Evolutionary conservation across 2,797 vertebrate species (phyloP).

Genomic region (Hyperoplus immaculatus): DNA sequence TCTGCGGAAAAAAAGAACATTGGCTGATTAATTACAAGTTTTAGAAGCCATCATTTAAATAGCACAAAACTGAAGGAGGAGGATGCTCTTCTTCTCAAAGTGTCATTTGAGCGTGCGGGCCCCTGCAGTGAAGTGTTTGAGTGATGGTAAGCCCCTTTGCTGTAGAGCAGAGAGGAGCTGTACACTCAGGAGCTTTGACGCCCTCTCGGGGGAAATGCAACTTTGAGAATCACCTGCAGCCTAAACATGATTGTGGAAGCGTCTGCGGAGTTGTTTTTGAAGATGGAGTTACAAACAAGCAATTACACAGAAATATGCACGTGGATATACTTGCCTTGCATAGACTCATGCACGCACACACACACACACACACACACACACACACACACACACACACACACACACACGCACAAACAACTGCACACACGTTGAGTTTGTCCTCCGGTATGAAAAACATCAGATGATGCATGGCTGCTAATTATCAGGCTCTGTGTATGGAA

Average conservation of each 20-base stretch:
- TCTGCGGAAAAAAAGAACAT: slow-evolving; percentile 31
- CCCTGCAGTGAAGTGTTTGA: slow-evolving; percentile 77
- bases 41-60: slow-evolving; percentile 61
- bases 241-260: slow-evolving; percentile 77
- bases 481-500: slow-evolving; percentile 68
- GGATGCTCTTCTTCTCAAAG: slow-evolving; percentile 45
- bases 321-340: slow-evolving; percentile 30
- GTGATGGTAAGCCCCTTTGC: slow-evolving; percentile 70
- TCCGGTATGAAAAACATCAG: slow-evolving; percentile 49
- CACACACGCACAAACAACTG: neutral
- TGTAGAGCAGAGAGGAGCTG: slow-evolving; percentile 47
- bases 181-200: slow-evolving; percentile 67
- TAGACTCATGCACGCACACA: slow-evolving; percentile 7
- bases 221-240: slow-evolving; percentile 84
- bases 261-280: slow-evolving; percentile 74
- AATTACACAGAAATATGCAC: slow-evolving; percentile 69
- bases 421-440: slow-evolving; percentile 11
- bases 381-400: neutral
- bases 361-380: no score
- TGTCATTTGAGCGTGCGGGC: slow-evolving; percentile 56
- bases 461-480: slow-evolving; percentile 78
- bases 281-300: slow-evolving; percentile 76
- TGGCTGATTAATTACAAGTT: slow-evolving; percentile 61
- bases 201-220: slow-evolving; percentile 78
- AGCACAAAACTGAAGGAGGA: slow-evolving; percentile 39